Percentiles rank a stretch among this genome's conserved stretches.
These are phyloP conservation scores for Aythya fuligula DNA, from an alignment of 2,797 vertebrate genomes.

Conservation along the genomic window DNA sequence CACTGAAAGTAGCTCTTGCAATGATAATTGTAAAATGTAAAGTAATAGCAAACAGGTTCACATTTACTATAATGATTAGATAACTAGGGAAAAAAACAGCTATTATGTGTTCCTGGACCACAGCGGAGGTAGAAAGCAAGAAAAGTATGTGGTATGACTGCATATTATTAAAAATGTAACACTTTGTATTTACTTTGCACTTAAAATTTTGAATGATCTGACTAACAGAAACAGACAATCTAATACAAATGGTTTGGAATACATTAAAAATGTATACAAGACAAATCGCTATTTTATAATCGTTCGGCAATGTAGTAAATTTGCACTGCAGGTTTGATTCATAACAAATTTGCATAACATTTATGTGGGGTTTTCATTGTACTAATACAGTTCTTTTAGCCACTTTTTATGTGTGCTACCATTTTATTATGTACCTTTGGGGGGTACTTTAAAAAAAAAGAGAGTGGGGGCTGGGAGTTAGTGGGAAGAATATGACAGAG, in stretches of 20 bases:
- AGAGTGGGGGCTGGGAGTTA: slow-evolving; percentile 13
- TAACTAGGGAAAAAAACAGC: slow-evolving; percentile 73
- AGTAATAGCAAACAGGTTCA: slow-evolving; percentile 72
- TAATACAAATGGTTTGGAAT: slow-evolving; percentile 68
- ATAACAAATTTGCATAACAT: slow-evolving; percentile 77
- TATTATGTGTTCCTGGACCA: slow-evolving; percentile 75
- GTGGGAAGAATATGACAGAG: not conserved
- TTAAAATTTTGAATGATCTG: slow-evolving; percentile 77
- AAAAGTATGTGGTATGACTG: slow-evolving; percentile 54
- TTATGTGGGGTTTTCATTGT: slow-evolving; percentile 69
- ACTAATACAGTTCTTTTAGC: slow-evolving; percentile 64
- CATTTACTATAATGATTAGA: slow-evolving; percentile 77
- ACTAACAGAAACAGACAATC: slow-evolving; percentile 74
- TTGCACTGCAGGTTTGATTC: slow-evolving; percentile 74
- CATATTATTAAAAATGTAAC: slow-evolving; percentile 71
- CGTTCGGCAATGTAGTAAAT: slow-evolving; percentile 70
- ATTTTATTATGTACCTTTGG: slow-evolving; percentile 51
- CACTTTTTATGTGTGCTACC: slow-evolving; percentile 44
- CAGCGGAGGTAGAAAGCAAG: slow-evolving; percentile 64
- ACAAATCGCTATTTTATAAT: slow-evolving; percentile 77
- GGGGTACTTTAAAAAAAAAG: slow-evolving; percentile 11
- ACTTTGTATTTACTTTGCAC: slow-evolving; percentile 74
- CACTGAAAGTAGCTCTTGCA: slow-evolving; percentile 67
- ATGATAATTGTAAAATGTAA: slow-evolving; percentile 75
- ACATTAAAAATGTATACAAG: slow-evolving; percentile 74